These are phyloP conservation scores for Scaptomyza pallida DNA, from an alignment of 1,140 invertebrate species.

Conservation along the genomic window DNA sequence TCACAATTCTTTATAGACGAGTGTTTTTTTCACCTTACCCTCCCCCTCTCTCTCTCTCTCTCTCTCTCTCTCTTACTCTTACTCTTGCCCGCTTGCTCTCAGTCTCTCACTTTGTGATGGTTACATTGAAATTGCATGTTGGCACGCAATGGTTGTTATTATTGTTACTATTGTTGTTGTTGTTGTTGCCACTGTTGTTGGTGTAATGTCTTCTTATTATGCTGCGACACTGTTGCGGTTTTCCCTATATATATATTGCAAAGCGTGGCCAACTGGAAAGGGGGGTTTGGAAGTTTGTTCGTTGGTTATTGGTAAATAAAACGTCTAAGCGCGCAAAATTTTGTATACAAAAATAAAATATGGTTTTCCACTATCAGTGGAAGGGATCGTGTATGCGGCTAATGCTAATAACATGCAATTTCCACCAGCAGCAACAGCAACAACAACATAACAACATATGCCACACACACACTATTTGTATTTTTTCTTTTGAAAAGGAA, in stretches of 20 bases:
- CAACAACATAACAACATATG: too few species aligned
- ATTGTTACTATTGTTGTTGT: conserved; percentile 47
- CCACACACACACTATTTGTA: conserved; percentile 18
- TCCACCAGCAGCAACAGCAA: conserved; percentile 64
- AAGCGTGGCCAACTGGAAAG: conserved; percentile 4
- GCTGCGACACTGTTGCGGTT: conserved; percentile 72
- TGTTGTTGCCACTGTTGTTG: conserved; percentile 63
- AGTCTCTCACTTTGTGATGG: conserved; percentile 20
- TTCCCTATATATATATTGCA: conserved; percentile 29
- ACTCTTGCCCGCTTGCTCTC: background rate
- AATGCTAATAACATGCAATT: conserved; percentile 81
- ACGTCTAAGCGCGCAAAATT: conserved; percentile 76
- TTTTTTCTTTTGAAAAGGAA: conserved; percentile 58
- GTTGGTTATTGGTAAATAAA: conserved; percentile 79
- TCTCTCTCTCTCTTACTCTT: background rate
- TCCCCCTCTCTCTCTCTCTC: background rate
- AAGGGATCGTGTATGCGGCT: conserved; percentile 77
- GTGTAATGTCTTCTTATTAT: conserved; percentile 80
- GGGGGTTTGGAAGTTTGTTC: conserved; percentile 25
- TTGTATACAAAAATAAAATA: conserved; percentile 76
- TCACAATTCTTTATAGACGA: conserved; percentile 79
- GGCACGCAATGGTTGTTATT: conserved; percentile 68
- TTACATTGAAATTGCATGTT: conserved; percentile 78
- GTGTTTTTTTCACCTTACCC: conserved; percentile 41
- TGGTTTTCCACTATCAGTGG: conserved; percentile 73